These are phyloP conservation scores for Panopea generosa DNA, from an alignment of 2,888 invertebrate genomes.

Conservation along the genomic window DNA sequence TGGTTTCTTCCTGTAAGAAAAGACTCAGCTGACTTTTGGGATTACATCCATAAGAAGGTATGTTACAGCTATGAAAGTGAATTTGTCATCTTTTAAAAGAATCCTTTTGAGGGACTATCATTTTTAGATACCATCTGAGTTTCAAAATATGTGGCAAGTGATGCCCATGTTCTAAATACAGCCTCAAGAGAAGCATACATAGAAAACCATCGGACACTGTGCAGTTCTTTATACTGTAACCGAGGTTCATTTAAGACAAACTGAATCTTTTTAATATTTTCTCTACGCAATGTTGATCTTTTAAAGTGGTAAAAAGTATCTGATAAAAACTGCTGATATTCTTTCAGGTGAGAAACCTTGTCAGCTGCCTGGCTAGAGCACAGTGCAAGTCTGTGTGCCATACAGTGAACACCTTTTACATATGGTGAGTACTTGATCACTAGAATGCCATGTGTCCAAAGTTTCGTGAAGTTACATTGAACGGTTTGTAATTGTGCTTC, in stretches of 20 bases:
- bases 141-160: conserved; percentile 24
- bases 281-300: conserved; percentile 14
- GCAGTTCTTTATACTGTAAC: conserved; percentile 24
- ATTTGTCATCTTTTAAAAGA: no score
- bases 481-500: no score
- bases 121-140: conserved; percentile 10
- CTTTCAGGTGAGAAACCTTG: conserved; percentile 12
- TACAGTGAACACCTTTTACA: conserved; percentile 25
- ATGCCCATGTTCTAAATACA: conserved; percentile 23
- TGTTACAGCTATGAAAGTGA: no score
- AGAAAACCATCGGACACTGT: conserved; percentile 25
- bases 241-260: conserved; percentile 7
- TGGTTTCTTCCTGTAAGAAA: conserved; percentile 6
- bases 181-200: conserved; percentile 30
- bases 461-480: no score
- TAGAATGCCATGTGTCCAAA: no score
- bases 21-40: conserved; percentile 9
- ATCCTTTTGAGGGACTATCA: conserved; percentile 7
- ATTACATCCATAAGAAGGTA: no score
- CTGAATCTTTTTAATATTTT: conserved; percentile 14
- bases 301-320: conserved; percentile 32
- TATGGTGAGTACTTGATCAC: no score
- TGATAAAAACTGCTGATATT: not conserved
- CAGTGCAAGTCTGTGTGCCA: conserved; percentile 10
- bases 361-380: conserved; percentile 19